Base-by-base conservation (phyloP, 2,888 invertebrate genomes). In the Chalcosyrphus nemorum region DNA sequence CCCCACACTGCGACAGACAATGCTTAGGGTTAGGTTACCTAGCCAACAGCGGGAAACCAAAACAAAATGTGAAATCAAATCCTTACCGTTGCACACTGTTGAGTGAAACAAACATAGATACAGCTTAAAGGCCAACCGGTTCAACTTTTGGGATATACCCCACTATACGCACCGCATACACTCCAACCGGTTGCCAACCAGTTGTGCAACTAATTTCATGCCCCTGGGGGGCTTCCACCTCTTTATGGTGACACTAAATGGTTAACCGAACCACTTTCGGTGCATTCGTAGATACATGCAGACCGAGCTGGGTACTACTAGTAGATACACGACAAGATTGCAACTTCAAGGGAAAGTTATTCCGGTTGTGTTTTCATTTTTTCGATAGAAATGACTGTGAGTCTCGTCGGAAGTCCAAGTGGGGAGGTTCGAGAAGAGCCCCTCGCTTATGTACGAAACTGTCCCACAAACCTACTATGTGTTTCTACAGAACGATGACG, bases 101-200 rank as follows among this genome's bases (percentile, higher is more conserved):
- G 21, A 47, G 24, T 7, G 9, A 21, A 11, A 15, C 15, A 47
- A 15, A 4, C 15, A 35, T 21, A 50, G 65, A 66, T 72, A 35
- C 29, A 41, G 32, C 6, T 4, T 35, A 59, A 72, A 72, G 72
- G 72, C 66, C 72, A 80, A 80, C 78, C 78, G 78, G 78, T 80
- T 66, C 32, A n/a, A 50, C 21, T 57, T 63, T 70, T 43, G 27
- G n/a, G 41, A 5, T 15, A 52, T 38, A 52, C 7, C 59, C 6
- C 32, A 50, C 9, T 74, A 56, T 56, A 74, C 56, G 65, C 74
- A 56, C 54, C 54, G 17, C 45, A 9, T 17, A 38, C 35, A 74
- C 43, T 54, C 6, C 27, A 38, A 74, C 74, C 65, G 56, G 74
- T 65, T 65, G 11, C 15, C 27, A 56, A 74, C 74, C 63, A 63